Evolutionary conservation across 2,888 invertebrate genomes (phyloP).

Genomic region (Timema podura): DNA sequence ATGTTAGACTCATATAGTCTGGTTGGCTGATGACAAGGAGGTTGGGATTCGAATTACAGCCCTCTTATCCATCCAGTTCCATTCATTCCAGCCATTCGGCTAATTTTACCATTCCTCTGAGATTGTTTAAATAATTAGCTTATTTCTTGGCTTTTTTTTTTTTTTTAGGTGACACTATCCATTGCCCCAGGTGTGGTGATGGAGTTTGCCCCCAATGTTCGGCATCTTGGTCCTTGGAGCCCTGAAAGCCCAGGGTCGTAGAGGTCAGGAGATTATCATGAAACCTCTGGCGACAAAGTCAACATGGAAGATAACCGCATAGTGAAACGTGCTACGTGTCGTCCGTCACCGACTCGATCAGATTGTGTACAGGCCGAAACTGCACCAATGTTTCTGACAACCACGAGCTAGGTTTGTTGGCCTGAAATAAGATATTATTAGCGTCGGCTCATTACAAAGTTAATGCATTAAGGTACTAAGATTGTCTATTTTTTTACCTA

Average conservation of each 20-base stretch:
- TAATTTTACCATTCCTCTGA: no score
- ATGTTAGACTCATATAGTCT: no score
- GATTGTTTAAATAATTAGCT: no score
- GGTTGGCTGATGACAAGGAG: no score
- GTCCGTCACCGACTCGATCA: slow-evolving; percentile 56
- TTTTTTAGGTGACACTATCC: slow-evolving; percentile 60
- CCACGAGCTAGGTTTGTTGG: slow-evolving; percentile 14
- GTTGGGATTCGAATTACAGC: no score
- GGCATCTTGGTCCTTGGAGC: slow-evolving; percentile 93
- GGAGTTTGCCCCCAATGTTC: slow-evolving; percentile 92
- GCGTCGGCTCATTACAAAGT: no score
- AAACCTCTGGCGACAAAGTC: slow-evolving; percentile 49
- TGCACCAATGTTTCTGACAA: slow-evolving; percentile 57
- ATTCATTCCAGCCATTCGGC: no score
- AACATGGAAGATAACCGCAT: slow-evolving; percentile 45
- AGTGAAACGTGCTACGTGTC: slow-evolving; percentile 42
- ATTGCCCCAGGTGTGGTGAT: slow-evolving; percentile 86
- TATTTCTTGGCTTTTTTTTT: not conserved
- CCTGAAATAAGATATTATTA: no score
- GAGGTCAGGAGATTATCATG: slow-evolving; percentile 74
- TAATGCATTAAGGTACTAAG: no score
- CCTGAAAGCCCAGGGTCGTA: slow-evolving; percentile 75
- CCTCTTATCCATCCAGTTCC: no score
- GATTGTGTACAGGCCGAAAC: slow-evolving; percentile 73
- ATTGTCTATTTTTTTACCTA: not conserved